Conservation (phyloP, 2,888 invertebrate genomes). For the Chorisops tibialis region DNA sequence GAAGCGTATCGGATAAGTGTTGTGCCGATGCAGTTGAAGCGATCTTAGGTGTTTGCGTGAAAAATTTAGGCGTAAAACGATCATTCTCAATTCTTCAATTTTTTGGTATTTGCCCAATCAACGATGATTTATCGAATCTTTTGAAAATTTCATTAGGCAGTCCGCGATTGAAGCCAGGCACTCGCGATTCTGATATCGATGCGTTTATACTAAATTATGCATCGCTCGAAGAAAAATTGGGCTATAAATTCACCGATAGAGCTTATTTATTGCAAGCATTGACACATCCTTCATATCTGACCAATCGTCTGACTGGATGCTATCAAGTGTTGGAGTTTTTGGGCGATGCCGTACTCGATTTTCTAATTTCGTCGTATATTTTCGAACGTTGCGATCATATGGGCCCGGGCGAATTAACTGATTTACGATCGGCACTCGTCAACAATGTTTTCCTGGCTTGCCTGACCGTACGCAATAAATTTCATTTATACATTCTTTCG, state of each 20-base stretch:
- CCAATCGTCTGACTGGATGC: constrained; percentile 78
- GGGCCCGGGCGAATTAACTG: constrained; percentile 85
- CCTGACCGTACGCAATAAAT: constrained; percentile 76
- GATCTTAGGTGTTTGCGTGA: constrained; percentile 71
- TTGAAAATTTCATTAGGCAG: constrained; percentile 41
- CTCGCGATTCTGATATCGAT: constrained; percentile 52
- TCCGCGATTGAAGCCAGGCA: constrained; percentile 44
- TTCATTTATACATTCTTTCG: constrained; percentile 70
- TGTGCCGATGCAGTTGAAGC: constrained; percentile 80
- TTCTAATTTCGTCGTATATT: constrained; percentile 82
- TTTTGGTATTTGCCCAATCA: constrained; percentile 60
- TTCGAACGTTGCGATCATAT: constrained; percentile 69
- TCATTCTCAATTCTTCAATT: constrained; percentile 60
- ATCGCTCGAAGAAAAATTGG: constrained; percentile 62
- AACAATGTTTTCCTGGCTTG: constrained; percentile 95
- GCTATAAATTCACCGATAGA: constrained; percentile 77
- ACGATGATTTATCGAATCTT: constrained; percentile 46
- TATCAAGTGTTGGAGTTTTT: constrained; percentile 91
- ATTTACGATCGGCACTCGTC: constrained; percentile 90
- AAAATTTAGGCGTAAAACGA: constrained; percentile 52
- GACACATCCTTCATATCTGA: constrained; percentile 85
- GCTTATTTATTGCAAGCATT: constrained; percentile 84
- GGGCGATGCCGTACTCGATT: constrained; percentile 89
- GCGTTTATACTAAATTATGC: constrained; percentile 51
- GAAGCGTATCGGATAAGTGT: constrained; percentile 60